These are phyloP conservation scores for Solenopsis fugax DNA, from an alignment of 1,140 invertebrate genomes.

Conservation along the genomic window DNA sequence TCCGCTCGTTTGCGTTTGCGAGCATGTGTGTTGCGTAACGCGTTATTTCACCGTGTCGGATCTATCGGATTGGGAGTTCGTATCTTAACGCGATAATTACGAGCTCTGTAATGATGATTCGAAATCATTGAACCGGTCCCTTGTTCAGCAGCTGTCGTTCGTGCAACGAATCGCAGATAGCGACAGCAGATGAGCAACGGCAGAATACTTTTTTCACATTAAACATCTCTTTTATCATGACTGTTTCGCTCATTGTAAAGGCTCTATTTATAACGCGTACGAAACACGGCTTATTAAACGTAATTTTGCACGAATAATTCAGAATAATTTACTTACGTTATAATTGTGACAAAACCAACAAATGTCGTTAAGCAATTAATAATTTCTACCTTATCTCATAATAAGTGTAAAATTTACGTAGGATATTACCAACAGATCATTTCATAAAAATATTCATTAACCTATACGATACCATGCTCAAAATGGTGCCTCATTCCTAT, in stretches of 20 bases:
- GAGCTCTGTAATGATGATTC: slow-evolving; percentile 29
- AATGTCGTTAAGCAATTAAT: background rate
- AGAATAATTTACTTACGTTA: slow-evolving; percentile 10
- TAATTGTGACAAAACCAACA: background rate
- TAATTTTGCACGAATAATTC: background rate
- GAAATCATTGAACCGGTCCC: background rate
- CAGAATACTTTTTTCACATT: background rate
- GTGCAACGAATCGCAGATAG: background rate
- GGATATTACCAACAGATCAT: background rate
- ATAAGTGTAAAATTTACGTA: slow-evolving; percentile 4
- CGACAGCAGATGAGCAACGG: background rate
- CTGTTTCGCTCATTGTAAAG: background rate
- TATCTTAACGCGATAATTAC: slow-evolving; percentile 51
- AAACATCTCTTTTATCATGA: slow-evolving; percentile 13
- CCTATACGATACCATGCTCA: no score
- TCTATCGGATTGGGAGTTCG: slow-evolving; percentile 4
- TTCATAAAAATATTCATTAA: background rate
- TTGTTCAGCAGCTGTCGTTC: background rate
- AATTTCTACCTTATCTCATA: background rate
- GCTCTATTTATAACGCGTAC: background rate
- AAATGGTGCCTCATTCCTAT: no score
- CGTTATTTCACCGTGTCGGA: slow-evolving; percentile 8
- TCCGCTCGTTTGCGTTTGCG: slow-evolving; percentile 11
- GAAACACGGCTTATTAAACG: background rate
- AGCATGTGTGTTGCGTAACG: slow-evolving; percentile 24